Evolutionary conservation across 2,888 invertebrate species (phyloP).

Genomic region (Griposia aprilina): DNA sequence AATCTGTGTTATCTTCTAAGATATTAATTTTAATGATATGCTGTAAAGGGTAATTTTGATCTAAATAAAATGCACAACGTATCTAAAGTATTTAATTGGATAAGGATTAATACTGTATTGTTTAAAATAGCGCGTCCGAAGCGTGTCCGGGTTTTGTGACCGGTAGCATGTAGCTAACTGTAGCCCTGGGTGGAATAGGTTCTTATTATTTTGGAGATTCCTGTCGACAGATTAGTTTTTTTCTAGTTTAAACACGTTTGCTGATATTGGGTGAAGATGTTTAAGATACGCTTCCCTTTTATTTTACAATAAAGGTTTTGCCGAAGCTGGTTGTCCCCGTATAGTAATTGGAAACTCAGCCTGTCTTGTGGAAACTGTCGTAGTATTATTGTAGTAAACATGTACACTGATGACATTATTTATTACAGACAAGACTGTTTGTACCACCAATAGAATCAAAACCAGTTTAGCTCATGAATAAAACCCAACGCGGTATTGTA

Average conservation of each 20-base stretch:
- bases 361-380: not conserved
- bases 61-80: no score
- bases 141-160: slow-evolving; percentile 66
- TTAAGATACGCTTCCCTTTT: slow-evolving; percentile 15
- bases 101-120: no score
- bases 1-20: no score
- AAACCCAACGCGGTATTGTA: not conserved
- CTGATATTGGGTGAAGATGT: slow-evolving; percentile 38
- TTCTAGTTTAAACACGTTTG: slow-evolving; percentile 44
- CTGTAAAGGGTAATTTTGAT: no score
- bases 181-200: slow-evolving; percentile 52
- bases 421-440: not conserved
- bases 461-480: slow-evolving; percentile 21
- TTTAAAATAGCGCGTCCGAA: no score
- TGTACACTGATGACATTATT: not conserved
- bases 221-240: slow-evolving; percentile 56
- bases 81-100: no score
- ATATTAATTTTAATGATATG: no score
- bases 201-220: slow-evolving; percentile 61
- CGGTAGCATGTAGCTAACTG: slow-evolving; percentile 55
- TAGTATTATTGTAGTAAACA: not conserved
- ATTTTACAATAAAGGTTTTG: not conserved
- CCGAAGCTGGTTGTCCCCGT: not conserved
- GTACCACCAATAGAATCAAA: not conserved
- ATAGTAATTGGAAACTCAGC: not conserved